A percentile compares a stretch with the other conserved stretches of the same genome.
Conservation (phyloP, 2,113 vertebrate genomes). For the Rynchops niger region DNA sequence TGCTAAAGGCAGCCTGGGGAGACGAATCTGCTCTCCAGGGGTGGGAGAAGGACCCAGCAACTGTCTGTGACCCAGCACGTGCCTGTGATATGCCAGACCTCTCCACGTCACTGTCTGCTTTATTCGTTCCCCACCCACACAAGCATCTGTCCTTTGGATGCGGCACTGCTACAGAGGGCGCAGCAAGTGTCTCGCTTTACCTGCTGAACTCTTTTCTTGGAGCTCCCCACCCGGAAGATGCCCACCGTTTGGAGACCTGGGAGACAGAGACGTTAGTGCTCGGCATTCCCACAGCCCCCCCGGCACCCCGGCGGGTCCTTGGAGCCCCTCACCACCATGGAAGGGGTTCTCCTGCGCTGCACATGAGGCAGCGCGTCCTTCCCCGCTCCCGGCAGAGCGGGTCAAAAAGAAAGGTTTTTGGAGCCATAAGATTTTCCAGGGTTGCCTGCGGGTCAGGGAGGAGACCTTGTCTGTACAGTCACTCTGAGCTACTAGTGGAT, state of each 20-base stretch:
- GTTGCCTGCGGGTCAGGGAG: not conserved
- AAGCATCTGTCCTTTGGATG: not conserved
- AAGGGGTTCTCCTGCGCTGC: not conserved
- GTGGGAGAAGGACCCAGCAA: not conserved
- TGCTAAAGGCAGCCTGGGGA: not conserved
- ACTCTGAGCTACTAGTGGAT: not conserved
- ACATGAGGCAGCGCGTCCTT: rapidly evolving
- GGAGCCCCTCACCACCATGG: rapidly evolving
- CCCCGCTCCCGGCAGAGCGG: not conserved
- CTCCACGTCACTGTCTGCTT: not conserved
- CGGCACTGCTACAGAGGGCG: not conserved
- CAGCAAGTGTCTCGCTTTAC: constrained; percentile 46
- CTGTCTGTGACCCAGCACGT: not conserved
- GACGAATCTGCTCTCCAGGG: not conserved
- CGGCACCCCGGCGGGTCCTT: rapidly evolving
- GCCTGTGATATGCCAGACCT: not conserved
- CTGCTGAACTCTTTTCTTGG: constrained; percentile 87
- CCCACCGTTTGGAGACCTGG: constrained; percentile 89
- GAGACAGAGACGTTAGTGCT: not conserved
- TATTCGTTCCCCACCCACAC: not conserved
- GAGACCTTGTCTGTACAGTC: not conserved
- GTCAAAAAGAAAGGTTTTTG: not conserved
- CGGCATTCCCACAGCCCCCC: not conserved
- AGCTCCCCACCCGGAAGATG: constrained; percentile 90
- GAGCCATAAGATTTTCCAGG: not conserved